Evolutionary conservation across 2,797 vertebrate species (phyloP).

Genomic region (Hozukius guyotensis): DNA sequence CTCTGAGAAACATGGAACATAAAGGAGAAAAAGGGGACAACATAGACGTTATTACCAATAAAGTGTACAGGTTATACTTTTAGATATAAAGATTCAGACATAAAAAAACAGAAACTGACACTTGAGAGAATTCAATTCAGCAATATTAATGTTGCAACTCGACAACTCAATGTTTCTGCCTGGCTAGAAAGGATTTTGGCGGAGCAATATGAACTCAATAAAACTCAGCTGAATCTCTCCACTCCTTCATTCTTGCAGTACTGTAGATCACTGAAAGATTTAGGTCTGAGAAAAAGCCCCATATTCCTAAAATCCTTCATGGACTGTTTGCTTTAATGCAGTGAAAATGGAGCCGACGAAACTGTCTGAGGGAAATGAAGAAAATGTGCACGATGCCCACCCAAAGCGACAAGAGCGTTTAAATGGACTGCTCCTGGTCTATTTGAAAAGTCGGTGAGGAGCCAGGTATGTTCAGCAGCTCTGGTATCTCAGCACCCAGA

Average conservation of each 20-base stretch:
- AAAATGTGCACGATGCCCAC: constrained; percentile 28
- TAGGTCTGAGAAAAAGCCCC: background rate
- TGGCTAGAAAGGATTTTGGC: background rate
- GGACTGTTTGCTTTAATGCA: constrained; percentile 24
- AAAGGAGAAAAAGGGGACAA: background rate
- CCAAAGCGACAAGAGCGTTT: constrained; percentile 11
- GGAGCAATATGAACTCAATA: background rate
- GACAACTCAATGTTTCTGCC: background rate
- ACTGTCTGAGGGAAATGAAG: constrained; percentile 3
- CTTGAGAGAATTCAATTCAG: background rate
- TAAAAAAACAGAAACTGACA: background rate
- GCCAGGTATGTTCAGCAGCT: constrained; percentile 69
- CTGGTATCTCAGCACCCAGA: constrained; percentile 55
- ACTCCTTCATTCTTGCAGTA: background rate
- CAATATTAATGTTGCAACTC: background rate
- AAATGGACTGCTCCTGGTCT: constrained; percentile 39
- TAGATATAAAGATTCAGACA: background rate
- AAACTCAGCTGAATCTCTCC: constrained; percentile 3
- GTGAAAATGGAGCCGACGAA: constrained; percentile 21
- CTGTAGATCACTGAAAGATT: constrained; percentile 24
- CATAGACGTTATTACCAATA: background rate
- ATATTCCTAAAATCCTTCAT: constrained; percentile 28
- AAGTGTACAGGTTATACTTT: background rate
- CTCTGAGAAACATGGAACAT: background rate
- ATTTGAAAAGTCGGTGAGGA: constrained; percentile 47